phyloP scores from a whole-genome alignment of 2,797 vertebrate species.

The Amniataba percoides region DNA sequence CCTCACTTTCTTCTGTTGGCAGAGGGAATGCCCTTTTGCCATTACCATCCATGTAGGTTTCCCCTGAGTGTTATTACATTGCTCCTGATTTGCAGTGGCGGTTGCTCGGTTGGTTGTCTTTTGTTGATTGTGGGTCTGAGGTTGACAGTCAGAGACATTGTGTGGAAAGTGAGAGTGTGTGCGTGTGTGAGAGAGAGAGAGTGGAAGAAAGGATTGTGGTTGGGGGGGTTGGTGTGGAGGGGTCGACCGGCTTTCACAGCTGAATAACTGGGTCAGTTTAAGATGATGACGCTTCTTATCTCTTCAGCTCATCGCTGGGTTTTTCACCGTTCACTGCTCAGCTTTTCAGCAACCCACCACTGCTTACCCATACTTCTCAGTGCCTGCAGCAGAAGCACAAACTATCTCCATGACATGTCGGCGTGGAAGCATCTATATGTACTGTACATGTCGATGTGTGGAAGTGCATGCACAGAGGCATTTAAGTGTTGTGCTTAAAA shows the following conservation, averaged over 20 bases:
- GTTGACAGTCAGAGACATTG: conserved; percentile 34
- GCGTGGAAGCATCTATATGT: conserved; percentile 10
- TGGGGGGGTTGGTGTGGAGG: conserved; percentile 30
- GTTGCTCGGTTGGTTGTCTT: conserved; percentile 51
- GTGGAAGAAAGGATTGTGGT: conserved; percentile 25
- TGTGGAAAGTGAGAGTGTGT: conserved; percentile 10
- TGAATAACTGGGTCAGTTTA: conserved; percentile 86
- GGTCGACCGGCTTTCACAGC: conserved; percentile 71
- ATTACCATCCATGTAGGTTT: conserved; percentile 44
- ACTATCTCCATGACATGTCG: conserved; percentile 18
- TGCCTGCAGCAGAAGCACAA: conserved; percentile 1
- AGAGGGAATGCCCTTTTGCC: conserved; percentile 56
- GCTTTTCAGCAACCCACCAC: conserved; percentile 67
- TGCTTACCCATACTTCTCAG: conserved; percentile 27
- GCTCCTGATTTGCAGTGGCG: conserved; percentile 52
- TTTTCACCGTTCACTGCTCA: conserved; percentile 67
- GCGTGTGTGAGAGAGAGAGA: conserved; percentile 20
- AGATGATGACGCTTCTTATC: conserved; percentile 78
- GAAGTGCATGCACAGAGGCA: not conserved
- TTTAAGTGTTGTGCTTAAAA: not conserved
- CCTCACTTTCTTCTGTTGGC: conserved; percentile 19
- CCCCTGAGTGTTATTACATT: conserved; percentile 44
- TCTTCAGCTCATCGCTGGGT: conserved; percentile 70
- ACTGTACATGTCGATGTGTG: not conserved
- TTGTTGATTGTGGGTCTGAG: conserved; percentile 48